Evolutionary conservation across 2,797 vertebrate genomes (phyloP), one percentile per base, ranked within the genome.

Genomic region (Gallinago stenura): DNA sequence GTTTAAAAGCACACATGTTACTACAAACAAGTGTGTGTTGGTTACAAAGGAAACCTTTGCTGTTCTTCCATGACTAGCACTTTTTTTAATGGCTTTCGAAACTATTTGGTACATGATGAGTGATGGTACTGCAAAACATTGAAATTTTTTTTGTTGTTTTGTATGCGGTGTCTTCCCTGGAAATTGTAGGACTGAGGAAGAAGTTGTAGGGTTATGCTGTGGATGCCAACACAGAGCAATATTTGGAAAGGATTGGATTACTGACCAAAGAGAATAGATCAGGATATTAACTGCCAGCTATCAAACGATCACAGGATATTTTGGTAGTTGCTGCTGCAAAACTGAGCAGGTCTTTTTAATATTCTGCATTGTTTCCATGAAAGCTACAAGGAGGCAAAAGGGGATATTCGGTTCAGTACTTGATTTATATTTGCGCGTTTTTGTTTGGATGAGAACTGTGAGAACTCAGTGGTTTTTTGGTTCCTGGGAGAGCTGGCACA

Each of bases 251-350:
- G 79, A 33, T 5, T 89, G 89, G 87, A 89, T 94, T 93, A 71
- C 69, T 18, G 6, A 87, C 76, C 66, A 53, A 35, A 91, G 82
- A 94, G 90, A 96, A 97, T 33, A 82, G 87, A 93, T 97, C 95
- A 96, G 94, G 95, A 93, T 94, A 94, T 97, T 95, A 97, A 93
- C 92, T 93, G 81, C 83, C 96, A 85, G 86, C 68, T 97, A 97
- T 95, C 90, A 31, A 92, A 80, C 3, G 68, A 96, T 95, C 96
- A n/a, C 90, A 97, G 81, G 93, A 94, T 97, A 93, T 93, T 97
- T 87, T 94, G 81, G 82, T 85, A 69, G 68, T 58, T 93, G 77
- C 48, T 64, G 77, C 91, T 77, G 83, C 75, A 95, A 95, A 96
- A 80, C 50, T 5, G 57, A 93, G 71, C 86, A 93, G 83, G 87